Evolutionary conservation across 2,113 vertebrate species (phyloP), one percentile per base, ranked within the genome.

Genomic region (Perognathus longimembris): DNA sequence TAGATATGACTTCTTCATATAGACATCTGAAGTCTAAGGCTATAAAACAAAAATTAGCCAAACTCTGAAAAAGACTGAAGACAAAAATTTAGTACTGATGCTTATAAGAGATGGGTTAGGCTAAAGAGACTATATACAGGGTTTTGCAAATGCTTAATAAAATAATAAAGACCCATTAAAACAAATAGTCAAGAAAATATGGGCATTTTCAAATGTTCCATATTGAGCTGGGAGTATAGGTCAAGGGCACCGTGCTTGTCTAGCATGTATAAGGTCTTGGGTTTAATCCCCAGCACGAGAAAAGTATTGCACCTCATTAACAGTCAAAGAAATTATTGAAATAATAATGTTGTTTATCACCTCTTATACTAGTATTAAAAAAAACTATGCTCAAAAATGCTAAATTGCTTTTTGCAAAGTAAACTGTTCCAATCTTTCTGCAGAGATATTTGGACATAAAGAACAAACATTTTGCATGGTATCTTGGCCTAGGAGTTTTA

Each of bases 241-340:
- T 42, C 81, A 54, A 54, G 14, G 50, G 50, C 50, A 54, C 12
- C 50, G 32, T 5, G 24, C 42, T 45, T 54, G 22, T 42, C 32
- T 54, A 28, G 14, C 12, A 36, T 24, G 18, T 28, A 54, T 4
- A 7, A 34, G 1, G 40, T 1, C 42, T 2, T 20, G n/a, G 14
- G 14, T 50, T 26, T 8, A 61, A 61, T 61, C 59, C 59, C 59
- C 22, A 61, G 59, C 59, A 61, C 59, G 5, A 26, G 59, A 54
- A 54, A 54, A 54, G 12, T 15, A 54, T 18, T 54, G 50, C 11
- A 15, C 50, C 22, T 73, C 18, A 82, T 50, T 83, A 90, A 85
- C 79, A 76, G 54, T 75, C 34, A 92, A 63, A 89, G 6, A 85
- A 64, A 88, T 93, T 26, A 64, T 87, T 74, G 89, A 63, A 78